Evolutionary conservation across 2,888 invertebrate species (phyloP), one percentile per base, ranked within the genome.

Genomic region (Philaethria dido): DNA sequence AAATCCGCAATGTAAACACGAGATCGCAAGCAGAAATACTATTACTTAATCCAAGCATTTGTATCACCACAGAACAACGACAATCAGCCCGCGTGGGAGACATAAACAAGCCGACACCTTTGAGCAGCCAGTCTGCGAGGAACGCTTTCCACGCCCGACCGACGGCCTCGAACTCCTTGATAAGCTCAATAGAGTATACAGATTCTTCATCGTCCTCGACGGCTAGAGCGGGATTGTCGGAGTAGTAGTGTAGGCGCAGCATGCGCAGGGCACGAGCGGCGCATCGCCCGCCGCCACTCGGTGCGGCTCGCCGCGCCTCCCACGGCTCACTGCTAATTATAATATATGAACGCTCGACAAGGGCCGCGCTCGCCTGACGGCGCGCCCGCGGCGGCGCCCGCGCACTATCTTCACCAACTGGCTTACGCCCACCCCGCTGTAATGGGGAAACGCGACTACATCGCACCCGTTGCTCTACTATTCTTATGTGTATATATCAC

Each of bases 191-290:
- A 75, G 96, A 95, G 91, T 97, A 96, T 79, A 96, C 96, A 75
- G 94, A 89, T 75, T 92, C 92, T 79, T 94, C 92, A 80, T 87
- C 93, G 83, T 93, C 92, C 92, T 93, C 87, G 89, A 90, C 87
- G 94, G 94, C 85, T 94, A 96, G 93, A 86, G 95, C 93, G 86
- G 95, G 95, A 91, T 95, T 94, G 93, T 96, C 96, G 84, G 97
- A 97, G 89, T 95, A 97, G 87, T 96, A 96, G 87, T 97, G 96
- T 93, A 97, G 93, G 87, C 96, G 95, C 94, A 97, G 95, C 96
- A 96, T 96, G 89, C 92, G 89, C 93, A 92, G 81, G 80, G 78
- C 81, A 81, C 92, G 89, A 83, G 87, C 89, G 83, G 84, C 84
- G 84, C 89, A 89, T 89, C 84, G 88, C 88, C 80, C 80, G 85